Conservation (phyloP, 1,140 invertebrate species). For the Diabrotica undecimpunctata region DNA sequence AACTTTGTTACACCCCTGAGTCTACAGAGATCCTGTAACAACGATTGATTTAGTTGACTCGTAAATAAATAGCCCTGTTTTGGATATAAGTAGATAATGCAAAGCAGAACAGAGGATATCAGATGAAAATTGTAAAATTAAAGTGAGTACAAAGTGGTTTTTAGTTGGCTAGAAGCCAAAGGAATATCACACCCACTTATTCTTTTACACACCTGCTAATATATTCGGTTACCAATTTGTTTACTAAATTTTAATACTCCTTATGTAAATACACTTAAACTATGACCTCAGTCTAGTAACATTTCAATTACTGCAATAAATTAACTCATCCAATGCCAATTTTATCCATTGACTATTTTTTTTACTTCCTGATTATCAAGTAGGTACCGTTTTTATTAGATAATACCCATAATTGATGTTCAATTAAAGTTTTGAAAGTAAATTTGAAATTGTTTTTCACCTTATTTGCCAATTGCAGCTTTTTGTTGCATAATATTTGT, state of each 20-base stretch:
- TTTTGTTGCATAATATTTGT: too few relatives aligned
- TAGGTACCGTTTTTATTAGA: background rate
- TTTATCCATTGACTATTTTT: background rate
- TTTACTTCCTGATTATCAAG: background rate
- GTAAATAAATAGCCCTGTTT: background rate
- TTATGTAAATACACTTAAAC: slow-evolving; percentile 16
- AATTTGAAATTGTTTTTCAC: too few relatives aligned
- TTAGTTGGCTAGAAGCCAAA: slow-evolving; percentile 36
- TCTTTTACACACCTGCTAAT: slow-evolving; percentile 36
- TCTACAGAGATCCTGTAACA: slow-evolving; percentile 29
- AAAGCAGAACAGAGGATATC: slow-evolving; percentile 33
- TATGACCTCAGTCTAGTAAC: slow-evolving; percentile 10
- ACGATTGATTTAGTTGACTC: slow-evolving; percentile 38
- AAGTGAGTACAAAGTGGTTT: slow-evolving; percentile 44
- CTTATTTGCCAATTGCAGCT: too few relatives aligned
- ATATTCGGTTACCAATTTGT: slow-evolving; percentile 20
- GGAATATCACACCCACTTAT: slow-evolving; percentile 34
- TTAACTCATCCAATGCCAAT: background rate
- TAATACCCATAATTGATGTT: too few relatives aligned
- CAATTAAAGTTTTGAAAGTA: too few relatives aligned
- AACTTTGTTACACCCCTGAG: slow-evolving; percentile 33
- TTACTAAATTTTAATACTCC: slow-evolving; percentile 6
- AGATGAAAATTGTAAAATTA: slow-evolving; percentile 36
- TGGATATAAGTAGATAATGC: slow-evolving; percentile 15
- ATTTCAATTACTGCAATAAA: background rate